A percentile compares a stretch with the other conserved stretches of the same genome.
Evolutionary conservation across 2,797 vertebrate genomes (phyloP).

Genomic region (Chelmon rostratus): DNA sequence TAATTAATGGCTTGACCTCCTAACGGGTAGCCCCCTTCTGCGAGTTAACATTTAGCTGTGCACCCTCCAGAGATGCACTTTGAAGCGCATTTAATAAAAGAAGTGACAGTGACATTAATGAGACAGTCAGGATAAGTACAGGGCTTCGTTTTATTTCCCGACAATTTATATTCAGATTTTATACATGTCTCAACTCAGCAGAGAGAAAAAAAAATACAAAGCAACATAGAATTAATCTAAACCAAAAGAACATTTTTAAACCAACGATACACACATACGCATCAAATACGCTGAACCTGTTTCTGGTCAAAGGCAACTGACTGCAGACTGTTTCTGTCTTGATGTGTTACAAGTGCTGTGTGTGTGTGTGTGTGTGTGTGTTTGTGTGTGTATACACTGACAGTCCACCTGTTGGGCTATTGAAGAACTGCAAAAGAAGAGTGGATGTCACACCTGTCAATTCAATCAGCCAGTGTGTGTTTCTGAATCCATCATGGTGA

Average conservation of each 20-base stretch:
- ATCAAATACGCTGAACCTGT: constrained; percentile 62
- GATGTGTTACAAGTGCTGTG: constrained; percentile 45
- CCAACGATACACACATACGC: constrained; percentile 50
- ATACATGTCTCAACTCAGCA: constrained; percentile 72
- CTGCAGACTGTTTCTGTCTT: constrained; percentile 49
- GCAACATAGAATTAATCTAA: constrained; percentile 67
- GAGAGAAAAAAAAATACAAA: constrained; percentile 73
- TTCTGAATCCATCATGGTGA: constrained; percentile 60
- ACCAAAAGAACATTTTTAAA: constrained; percentile 69
- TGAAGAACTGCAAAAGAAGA: constrained; percentile 33
- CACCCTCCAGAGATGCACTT: constrained; percentile 80
- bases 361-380: constrained; percentile 25
- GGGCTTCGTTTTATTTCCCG: constrained; percentile 80
- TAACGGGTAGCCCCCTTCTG: constrained; percentile 82
- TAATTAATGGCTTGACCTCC: constrained; percentile 88
- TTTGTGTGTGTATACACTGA: constrained; percentile 37
- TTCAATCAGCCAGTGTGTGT: constrained; percentile 49
- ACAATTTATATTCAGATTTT: constrained; percentile 79
- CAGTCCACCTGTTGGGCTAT: constrained; percentile 46
- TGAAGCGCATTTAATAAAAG: constrained; percentile 79
- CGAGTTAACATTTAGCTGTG: constrained; percentile 85
- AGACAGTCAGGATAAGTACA: constrained; percentile 69
- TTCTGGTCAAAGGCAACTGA: constrained; percentile 64
- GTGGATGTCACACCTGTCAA: constrained; percentile 53
- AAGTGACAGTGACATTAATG: constrained; percentile 79